Evolutionary conservation across 2,888 invertebrate species (phyloP), one percentile per base, ranked within the genome.

Genomic region (Drosophila austrosaltans): DNA sequence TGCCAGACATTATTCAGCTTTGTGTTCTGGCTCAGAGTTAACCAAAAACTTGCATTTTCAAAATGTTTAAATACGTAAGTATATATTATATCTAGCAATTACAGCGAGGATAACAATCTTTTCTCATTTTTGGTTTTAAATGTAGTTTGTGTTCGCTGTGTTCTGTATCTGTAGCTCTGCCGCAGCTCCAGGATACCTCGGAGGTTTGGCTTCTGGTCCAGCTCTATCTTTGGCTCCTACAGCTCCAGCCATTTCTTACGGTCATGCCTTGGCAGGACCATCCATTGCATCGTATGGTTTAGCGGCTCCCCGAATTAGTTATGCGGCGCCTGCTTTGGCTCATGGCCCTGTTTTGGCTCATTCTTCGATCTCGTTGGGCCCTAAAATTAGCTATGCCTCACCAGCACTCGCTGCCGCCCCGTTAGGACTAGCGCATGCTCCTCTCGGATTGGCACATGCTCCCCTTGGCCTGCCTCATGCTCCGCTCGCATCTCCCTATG

Each of bases 171-270:
- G 91, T 69, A 82, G 90, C 72, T 91, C 76, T 74, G 81, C 82
- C 59, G 92, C 91, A 66, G 90, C 90, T 80, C 92, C 92, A 78
- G 92, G 92, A 77, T 89, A 90, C 56, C 71, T 91, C 76, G 91
- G 90, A 53, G 90, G 82, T 60, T 63, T 81, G 69, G 78, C 71
- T 3, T 79, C 68, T 16, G 69, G 66, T 63, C 78, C 75, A 32
- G 81, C 89, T 12, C 87, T 84, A 30, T 85, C 81, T 48, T 36
- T 36, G 8, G 36, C 68, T 20, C 69, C 67, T 61, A 77, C 75
- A 32, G 81, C 89, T 12, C 88, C 85, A 30, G 87, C 81, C 48
- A 79, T 89, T 53, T 75, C 73, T 22, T 75, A 80, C 40, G 82
- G 84, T 2, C 81, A 82, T 25, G 65, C 82, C 4, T 10, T 87